Conservation (phyloP, 2,113 vertebrate species). For the Tupaia chinensis region DNA sequence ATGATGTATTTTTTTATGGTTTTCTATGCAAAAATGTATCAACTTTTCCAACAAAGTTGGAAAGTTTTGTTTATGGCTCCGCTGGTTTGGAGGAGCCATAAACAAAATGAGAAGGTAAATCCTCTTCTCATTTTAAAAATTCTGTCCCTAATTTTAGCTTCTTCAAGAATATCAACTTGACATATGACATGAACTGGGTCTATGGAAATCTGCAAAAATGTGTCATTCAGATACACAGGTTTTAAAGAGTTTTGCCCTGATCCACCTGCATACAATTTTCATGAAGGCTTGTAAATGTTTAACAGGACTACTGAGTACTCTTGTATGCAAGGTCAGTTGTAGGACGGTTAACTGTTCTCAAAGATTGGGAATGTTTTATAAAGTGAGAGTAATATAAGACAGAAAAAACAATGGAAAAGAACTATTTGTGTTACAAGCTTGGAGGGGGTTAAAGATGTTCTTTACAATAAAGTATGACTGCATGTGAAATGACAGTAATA, state of each 20-base stretch:
- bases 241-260: slow-evolving; percentile 71
- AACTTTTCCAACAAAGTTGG: too few relatives aligned
- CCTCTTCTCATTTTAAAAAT: neutral
- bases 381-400: slow-evolving; percentile 79
- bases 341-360: slow-evolving; percentile 74
- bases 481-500: slow-evolving; percentile 35
- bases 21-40: too few relatives aligned
- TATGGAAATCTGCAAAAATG: neutral
- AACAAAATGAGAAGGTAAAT: slow-evolving; percentile 12
- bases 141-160: slow-evolving; percentile 12
- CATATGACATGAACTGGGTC: neutral
- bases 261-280: slow-evolving; percentile 78
- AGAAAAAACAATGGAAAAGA: slow-evolving; percentile 68
- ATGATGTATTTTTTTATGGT: too few relatives aligned
- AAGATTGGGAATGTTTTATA: slow-evolving; percentile 80
- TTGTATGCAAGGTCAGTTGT: slow-evolving; percentile 63
- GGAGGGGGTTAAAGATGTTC: neutral
- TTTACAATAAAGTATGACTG: neutral
- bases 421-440: slow-evolving; percentile 17
- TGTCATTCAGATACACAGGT: neutral
- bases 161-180: neutral
- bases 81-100: neutral
- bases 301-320: slow-evolving; percentile 65
- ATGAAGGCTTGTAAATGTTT: slow-evolving; percentile 80
- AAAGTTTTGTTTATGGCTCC: neutral